Conservation (phyloP, 1,140 invertebrate genomes). For the Achroia grisella region DNA sequence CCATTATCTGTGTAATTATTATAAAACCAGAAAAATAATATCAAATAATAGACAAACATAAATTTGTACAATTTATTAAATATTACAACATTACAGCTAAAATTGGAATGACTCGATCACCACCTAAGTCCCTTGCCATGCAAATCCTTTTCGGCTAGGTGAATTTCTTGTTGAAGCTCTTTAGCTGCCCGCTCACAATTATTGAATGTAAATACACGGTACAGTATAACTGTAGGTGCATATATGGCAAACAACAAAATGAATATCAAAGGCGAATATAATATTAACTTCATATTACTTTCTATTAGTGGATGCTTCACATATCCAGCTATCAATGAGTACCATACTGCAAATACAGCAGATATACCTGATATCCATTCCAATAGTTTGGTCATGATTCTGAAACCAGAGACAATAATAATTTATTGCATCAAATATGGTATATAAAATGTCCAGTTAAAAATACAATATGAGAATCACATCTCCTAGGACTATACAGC, state of each 20-base stretch:
- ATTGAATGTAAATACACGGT: constrained; percentile 89
- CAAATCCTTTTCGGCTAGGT: constrained; percentile 82
- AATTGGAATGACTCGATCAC: constrained; percentile 23
- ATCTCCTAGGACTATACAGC: too few species aligned
- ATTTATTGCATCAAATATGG: neutral
- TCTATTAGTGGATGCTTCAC: constrained; percentile 74
- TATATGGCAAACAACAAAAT: constrained; percentile 84
- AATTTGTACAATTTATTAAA: too few species aligned
- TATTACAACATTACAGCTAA: constrained; percentile 1
- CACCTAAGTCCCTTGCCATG: constrained; percentile 80
- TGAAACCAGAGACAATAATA: constrained; percentile 10
- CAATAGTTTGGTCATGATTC: constrained; percentile 85
- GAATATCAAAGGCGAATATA: constrained; percentile 79
- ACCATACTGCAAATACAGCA: constrained; percentile 80
- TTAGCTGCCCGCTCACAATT: constrained; percentile 86
- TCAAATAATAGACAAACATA: neutral
- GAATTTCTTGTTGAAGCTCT: constrained; percentile 86
- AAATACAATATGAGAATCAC: too few species aligned
- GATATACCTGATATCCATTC: constrained; percentile 82
- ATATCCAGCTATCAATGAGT: constrained; percentile 76
- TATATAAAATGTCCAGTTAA: too few species aligned
- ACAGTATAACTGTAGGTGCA: constrained; percentile 81
- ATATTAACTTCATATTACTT: constrained; percentile 76
- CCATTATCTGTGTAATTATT: too few species aligned
- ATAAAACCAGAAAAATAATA: neutral